These are phyloP conservation scores for Patagioenas fasciata DNA, from an alignment of 2,113 vertebrate genomes.

Conservation along the genomic window DNA sequence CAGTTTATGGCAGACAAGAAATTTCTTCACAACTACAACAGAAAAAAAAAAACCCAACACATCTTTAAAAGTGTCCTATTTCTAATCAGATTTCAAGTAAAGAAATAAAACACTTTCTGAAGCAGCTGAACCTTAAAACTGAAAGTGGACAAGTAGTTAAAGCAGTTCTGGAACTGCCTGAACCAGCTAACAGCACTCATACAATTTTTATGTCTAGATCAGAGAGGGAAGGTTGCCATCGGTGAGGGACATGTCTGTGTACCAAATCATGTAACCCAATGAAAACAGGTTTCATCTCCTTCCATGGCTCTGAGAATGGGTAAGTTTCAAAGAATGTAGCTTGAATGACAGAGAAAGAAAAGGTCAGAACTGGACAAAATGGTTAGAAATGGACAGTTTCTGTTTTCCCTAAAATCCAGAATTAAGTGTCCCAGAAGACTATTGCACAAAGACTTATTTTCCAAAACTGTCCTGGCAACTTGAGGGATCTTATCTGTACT, in stretches of 20 bases:
- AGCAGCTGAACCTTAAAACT: neutral
- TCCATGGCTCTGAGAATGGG: neutral
- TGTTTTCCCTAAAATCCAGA: neutral
- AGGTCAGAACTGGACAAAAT: neutral
- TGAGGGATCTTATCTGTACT: neutral
- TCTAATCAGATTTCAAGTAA: neutral
- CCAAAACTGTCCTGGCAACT: neutral
- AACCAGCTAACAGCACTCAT: neutral
- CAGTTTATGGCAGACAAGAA: neutral
- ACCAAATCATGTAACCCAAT: neutral
- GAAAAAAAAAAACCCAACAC: neutral
- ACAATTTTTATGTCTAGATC: neutral
- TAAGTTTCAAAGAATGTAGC: neutral
- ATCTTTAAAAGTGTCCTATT: neutral
- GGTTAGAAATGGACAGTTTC: neutral
- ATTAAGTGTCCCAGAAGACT: neutral
- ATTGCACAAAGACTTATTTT: neutral
- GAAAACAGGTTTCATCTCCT: neutral
- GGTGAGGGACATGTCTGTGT: neutral
- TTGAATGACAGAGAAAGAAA: neutral
- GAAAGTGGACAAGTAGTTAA: neutral
- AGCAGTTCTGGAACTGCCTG: neutral
- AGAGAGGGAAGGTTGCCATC: neutral
- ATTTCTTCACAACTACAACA: neutral
- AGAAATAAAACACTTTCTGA: neutral